Evolutionary conservation across 2,113 vertebrate genomes (phyloP).

Genomic region (Egretta garzetta): DNA sequence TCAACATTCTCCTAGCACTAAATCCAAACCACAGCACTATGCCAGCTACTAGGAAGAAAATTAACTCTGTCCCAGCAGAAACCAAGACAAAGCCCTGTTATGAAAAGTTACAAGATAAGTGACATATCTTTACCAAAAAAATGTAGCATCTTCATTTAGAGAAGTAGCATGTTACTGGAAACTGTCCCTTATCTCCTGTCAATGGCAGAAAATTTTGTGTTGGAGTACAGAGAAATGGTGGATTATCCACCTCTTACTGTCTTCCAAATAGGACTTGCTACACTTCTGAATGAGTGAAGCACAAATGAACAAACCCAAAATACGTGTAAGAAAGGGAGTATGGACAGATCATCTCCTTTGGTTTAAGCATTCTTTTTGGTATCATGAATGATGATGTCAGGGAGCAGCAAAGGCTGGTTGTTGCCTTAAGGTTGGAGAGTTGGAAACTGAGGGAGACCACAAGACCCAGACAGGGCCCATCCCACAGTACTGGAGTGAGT

Average conservation of each 20-base stretch:
- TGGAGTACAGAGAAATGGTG: neutral
- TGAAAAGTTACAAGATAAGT: neutral
- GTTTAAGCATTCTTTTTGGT: neutral
- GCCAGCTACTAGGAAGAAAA: too few species aligned
- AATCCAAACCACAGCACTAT: too few species aligned
- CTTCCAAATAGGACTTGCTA: neutral
- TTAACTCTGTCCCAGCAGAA: too few species aligned
- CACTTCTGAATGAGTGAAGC: neutral
- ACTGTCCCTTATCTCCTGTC: neutral
- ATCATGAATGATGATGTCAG: neutral
- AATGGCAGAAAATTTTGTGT: neutral
- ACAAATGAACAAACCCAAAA: neutral
- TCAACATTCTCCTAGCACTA: too few species aligned
- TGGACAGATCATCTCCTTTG: neutral
- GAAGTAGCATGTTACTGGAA: neutral
- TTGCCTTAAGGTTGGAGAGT: neutral
- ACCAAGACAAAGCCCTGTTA: neutral
- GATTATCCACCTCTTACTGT: neutral
- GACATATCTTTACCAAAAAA: neutral
- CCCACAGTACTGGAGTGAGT: neutral
- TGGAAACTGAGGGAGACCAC: neutral
- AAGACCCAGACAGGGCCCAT: neutral
- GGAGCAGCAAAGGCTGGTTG: neutral
- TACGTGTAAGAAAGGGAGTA: accelerated
- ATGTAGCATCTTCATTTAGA: neutral